Evolutionary conservation across 2,888 invertebrate genomes (phyloP), one percentile per base, ranked within the genome.

Genomic region (Ecdyonurus torrentis): DNA sequence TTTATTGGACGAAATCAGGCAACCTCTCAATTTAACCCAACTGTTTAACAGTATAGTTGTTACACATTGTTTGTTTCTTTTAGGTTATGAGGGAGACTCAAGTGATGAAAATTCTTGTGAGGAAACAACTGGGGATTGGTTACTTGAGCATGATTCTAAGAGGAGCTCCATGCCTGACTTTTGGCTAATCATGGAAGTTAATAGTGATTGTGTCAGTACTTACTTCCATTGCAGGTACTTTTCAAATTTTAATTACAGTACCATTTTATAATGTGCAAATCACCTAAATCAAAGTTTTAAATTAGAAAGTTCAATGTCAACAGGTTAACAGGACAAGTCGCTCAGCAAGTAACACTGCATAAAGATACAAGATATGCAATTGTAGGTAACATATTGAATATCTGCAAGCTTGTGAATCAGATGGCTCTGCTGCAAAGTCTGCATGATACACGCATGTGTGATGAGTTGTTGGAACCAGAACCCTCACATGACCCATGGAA

Each of bases 371-470:
- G 81, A 65, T 74, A 76, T 66, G 74, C 73, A 63, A 76, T 83
- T 2, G 76, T 82, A 2, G 74, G 76, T 37, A 80, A 79, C 63
- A 80, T 86, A 65, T 78, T 77, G 67, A 76, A 77, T 63, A 77
- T 83, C 23, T 85, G 83, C 68, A 81, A 82, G 65, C 76, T 78
- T 66, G 85, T 87, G 2, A 87, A 87, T 74, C 84, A 87, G 73
- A 81, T 81, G 63, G 74, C 87, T 64, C 74, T 89, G 20, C 74
- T 89, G n/a, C 81, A 84, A 70, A 81, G 83, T 67, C 75, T 89
- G 58, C 80, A 84, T 71, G 83, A 84, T 66, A 84, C 83, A 0
- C 76, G 82, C 25, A 78, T 78, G 67, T 88, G 88, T 69, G 82
- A 86, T 70, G 71, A 76, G 2, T 75, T 89, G 24, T 73, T 88